These are phyloP conservation scores for Brachypteracias leptosomus DNA, from an alignment of 2,113 vertebrate genomes.

Conservation along the genomic window DNA sequence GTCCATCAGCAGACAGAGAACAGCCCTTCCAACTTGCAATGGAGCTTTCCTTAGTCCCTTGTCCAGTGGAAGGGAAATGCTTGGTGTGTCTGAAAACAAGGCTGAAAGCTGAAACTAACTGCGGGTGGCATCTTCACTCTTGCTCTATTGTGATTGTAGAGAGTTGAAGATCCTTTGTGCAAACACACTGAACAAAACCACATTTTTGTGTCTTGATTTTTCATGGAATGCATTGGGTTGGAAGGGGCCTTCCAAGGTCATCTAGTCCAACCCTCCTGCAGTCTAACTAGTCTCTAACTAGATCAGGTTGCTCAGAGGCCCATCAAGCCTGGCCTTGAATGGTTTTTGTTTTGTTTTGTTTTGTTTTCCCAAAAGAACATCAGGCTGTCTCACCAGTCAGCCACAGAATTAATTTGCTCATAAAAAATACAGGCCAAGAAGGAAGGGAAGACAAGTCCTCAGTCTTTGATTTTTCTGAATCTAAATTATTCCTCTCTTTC, in stretches of 20 bases:
- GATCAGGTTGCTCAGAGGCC: no score
- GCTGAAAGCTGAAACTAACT: background rate
- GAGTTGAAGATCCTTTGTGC: background rate
- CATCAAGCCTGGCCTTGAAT: no score
- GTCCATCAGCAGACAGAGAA: background rate
- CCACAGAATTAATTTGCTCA: background rate
- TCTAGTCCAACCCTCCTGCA: no score
- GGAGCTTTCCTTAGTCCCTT: background rate
- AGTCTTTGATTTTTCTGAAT: background rate
- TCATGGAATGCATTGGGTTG: no score
- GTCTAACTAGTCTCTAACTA: no score
- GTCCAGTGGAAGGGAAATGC: background rate
- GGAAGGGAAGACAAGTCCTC: background rate
- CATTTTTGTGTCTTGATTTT: background rate
- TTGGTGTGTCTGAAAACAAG: background rate
- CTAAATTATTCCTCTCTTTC: background rate
- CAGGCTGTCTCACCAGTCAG: background rate
- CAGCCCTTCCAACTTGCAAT: background rate
- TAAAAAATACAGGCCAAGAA: background rate
- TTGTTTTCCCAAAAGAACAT: background rate
- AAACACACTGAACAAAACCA: background rate
- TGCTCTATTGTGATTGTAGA: background rate
- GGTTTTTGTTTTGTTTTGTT: background rate
- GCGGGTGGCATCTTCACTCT: background rate
- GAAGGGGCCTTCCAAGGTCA: no score